Percentiles rank a stretch among this genome's conserved stretches.
phyloP scores from a whole-genome alignment of 2,797 vertebrate species.

The Odontamblyopus rebecca region DNA sequence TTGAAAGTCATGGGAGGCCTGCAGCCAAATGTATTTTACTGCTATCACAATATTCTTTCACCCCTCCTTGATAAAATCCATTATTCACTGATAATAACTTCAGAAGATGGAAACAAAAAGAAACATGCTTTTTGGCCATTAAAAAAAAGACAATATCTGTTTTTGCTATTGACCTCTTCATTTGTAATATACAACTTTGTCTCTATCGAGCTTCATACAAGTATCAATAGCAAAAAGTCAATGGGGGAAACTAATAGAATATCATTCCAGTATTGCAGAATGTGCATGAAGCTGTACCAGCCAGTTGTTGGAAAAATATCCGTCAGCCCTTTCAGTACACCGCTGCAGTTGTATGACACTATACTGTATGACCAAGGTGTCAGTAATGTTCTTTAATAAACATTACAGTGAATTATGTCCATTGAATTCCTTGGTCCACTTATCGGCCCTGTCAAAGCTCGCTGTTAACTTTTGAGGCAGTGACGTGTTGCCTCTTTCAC shows the following conservation, averaged over 20 bases:
- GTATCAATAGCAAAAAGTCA: background rate
- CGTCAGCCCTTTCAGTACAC: background rate
- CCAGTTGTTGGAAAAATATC: background rate
- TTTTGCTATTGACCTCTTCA: too few species aligned
- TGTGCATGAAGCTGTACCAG: background rate
- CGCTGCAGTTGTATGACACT: background rate
- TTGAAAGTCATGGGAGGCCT: too few species aligned
- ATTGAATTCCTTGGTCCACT: constrained; percentile 1
- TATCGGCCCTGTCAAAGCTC: background rate
- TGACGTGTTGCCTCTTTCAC: constrained; percentile 36
- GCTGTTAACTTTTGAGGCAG: constrained; percentile 43
- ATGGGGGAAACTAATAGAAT: background rate
- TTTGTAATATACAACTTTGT: too few species aligned
- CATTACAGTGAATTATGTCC: constrained; percentile 19
- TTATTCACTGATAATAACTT: too few species aligned
- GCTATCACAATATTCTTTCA: too few species aligned
- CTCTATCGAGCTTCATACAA: background rate
- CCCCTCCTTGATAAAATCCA: too few species aligned
- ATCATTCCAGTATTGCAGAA: background rate
- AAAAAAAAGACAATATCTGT: too few species aligned
- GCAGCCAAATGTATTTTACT: too few species aligned
- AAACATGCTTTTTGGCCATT: too few species aligned
- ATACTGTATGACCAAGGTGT: constrained; percentile 7
- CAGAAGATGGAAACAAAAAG: too few species aligned
- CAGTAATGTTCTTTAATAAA: constrained; percentile 1